These are phyloP conservation scores for Dicerorhinus sumatrensis DNA, from an alignment of 2,113 vertebrate species.

Conservation along the genomic window DNA sequence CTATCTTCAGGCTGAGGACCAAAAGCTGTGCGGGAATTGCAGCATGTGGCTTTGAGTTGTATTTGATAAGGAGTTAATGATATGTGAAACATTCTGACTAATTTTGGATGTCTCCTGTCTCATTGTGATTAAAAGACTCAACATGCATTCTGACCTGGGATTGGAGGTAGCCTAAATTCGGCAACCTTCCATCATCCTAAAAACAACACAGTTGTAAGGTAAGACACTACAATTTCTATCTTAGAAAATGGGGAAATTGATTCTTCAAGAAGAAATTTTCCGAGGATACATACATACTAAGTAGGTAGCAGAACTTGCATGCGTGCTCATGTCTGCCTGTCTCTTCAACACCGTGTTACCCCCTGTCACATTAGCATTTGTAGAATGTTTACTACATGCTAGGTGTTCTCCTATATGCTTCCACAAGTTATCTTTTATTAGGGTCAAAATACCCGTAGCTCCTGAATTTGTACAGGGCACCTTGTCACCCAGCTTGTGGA, in stretches of 20 bases:
- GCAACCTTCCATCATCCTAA: background rate
- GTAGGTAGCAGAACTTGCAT: background rate
- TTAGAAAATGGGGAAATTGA: conserved; percentile 20
- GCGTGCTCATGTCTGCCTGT: background rate
- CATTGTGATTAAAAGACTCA: conserved; percentile 25
- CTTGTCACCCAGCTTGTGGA: background rate
- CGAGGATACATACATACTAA: background rate
- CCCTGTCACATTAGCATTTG: background rate
- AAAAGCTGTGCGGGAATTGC: conserved; percentile 26
- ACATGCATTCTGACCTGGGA: background rate
- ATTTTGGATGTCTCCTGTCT: background rate
- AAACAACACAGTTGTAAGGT: background rate
- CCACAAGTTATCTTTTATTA: background rate
- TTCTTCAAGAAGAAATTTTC: conserved; percentile 25
- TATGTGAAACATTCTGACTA: conserved; percentile 35
- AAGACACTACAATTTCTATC: background rate
- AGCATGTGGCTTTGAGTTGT: conserved; percentile 19
- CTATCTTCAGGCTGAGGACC: conserved; percentile 34
- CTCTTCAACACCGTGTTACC: background rate
- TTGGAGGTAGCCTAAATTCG: background rate
- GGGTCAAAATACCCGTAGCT: background rate
- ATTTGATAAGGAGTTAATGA: conserved; percentile 59
- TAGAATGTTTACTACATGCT: background rate
- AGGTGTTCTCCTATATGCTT: background rate
- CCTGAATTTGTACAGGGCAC: background rate